Base-by-base conservation (phyloP, 92 coral and sea anemone species). In the Muricea muricata region DNA sequence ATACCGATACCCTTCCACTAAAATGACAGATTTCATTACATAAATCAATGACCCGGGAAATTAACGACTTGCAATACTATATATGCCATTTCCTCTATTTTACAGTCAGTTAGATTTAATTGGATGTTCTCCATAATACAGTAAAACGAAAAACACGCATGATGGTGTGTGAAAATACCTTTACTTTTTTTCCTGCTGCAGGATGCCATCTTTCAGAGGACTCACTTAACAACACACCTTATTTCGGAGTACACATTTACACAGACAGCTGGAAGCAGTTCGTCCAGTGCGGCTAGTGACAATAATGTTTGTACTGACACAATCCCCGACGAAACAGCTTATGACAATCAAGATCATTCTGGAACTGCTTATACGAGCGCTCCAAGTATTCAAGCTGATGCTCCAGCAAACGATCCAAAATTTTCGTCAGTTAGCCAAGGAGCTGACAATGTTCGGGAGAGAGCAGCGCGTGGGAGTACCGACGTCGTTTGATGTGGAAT, bases 121-220 rank as follows among this genome's bases (percentile, higher is more conserved):
- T n/a, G n/a, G n/a, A 37, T 37, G 9, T 37, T 37, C 42, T 4
- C 42, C 42, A 4, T 4, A 37, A 9, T 37, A 37, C 42, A 37
- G 4, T 4, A 37, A 4, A 37, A 4, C 42, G 9, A 37, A 37
- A 37, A 4, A 9, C 42, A 37, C 42, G 9, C 42, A 37, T n/a
- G n/a, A n/a, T n/a, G n/a, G n/a, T n/a, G n/a, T n/a, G n/a, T n/a
- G n/a, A n/a, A n/a, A n/a, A n/a, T n/a, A n/a, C n/a, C n/a, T n/a
- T n/a, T n/a, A n/a, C n/a, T n/a, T n/a, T 33, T 54, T 75, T 54
- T 52, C 57, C 15, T 13, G 14, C 37, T 52, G 6, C 81, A 76
- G 81, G 81, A 76, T 39, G 81, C 81, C 1, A 29, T 76, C 33
- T 55, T 76, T 55, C 81, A 76, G 33, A 76, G 81, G 23, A 76